Evolutionary conservation across 2,113 vertebrate genomes (phyloP).

Genomic region (Tenrec ecaudatus): DNA sequence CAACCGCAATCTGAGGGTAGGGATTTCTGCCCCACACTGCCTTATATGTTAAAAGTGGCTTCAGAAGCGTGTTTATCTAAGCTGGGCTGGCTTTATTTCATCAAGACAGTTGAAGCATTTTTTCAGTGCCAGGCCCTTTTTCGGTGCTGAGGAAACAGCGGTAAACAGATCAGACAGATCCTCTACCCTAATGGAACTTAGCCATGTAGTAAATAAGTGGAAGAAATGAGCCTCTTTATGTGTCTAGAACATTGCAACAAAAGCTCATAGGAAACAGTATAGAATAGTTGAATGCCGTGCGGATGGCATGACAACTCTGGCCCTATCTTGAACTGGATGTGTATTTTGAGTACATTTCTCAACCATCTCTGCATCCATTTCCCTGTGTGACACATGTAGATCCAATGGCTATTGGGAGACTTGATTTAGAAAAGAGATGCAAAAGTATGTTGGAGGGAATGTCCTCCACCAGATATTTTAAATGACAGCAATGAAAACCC

Average conservation of each 20-base stretch:
- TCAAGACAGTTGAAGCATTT: not conserved
- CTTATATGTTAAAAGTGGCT: not conserved
- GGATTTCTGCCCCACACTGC: not conserved
- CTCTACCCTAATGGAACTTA: not conserved
- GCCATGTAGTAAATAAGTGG: slow-evolving; percentile 9
- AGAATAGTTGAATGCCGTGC: not conserved
- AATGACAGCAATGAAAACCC: no score
- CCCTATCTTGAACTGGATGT: slow-evolving; percentile 20
- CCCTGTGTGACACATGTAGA: not conserved
- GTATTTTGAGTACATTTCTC: slow-evolving; percentile 43
- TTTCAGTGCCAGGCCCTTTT: not conserved
- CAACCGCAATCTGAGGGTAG: slow-evolving; percentile 30
- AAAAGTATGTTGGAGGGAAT: slow-evolving; percentile 34
- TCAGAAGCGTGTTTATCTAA: slow-evolving; percentile 35
- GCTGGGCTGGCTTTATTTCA: slow-evolving; percentile 1
- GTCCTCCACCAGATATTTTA: not conserved
- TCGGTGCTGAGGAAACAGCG: not conserved
- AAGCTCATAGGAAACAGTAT: slow-evolving; percentile 8
- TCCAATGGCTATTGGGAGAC: not conserved
- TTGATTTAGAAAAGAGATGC: slow-evolving; percentile 6
- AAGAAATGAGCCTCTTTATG: not conserved
- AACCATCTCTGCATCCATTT: slow-evolving; percentile 37
- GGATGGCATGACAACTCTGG: not conserved
- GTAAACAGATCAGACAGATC: slow-evolving; percentile 18
- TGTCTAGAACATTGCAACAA: slow-evolving; percentile 17